Conservation (phyloP, 2,113 vertebrate genomes). For the Todiramphus saurophagus region DNA sequence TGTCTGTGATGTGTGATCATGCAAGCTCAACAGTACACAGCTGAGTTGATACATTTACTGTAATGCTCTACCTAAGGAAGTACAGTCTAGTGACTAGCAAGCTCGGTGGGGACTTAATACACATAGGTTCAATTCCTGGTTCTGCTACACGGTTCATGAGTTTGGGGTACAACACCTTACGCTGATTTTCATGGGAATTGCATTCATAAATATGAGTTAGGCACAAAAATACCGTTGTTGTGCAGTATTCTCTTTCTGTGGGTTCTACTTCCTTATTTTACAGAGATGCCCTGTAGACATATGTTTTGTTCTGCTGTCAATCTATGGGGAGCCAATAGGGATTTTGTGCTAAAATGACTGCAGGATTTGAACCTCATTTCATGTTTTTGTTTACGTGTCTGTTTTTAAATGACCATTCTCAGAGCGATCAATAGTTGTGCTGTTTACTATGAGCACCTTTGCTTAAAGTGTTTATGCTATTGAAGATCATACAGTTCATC, state of each 20-base stretch:
- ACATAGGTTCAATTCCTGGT: not conserved
- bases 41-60: not conserved
- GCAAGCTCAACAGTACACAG: not conserved
- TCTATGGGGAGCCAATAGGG: not conserved
- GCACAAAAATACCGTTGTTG: not conserved
- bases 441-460: not conserved
- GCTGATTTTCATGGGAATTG: not conserved
- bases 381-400: not conserved
- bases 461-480: not conserved
- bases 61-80: not conserved
- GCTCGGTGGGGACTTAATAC: not conserved
- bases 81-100: not conserved
- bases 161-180: not conserved
- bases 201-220: not conserved
- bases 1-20: not conserved
- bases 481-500: not conserved
- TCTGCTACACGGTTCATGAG: not conserved
- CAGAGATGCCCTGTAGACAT: not conserved
- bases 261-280: not conserved
- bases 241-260: not conserved
- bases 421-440: fast-evolving
- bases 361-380: not conserved
- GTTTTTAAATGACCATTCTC: not conserved
- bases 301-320: not conserved
- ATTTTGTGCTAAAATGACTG: not conserved